phyloP scores from a whole-genome alignment of 2,113 vertebrate species.

The Poeciliopsis turrubarensis region DNA sequence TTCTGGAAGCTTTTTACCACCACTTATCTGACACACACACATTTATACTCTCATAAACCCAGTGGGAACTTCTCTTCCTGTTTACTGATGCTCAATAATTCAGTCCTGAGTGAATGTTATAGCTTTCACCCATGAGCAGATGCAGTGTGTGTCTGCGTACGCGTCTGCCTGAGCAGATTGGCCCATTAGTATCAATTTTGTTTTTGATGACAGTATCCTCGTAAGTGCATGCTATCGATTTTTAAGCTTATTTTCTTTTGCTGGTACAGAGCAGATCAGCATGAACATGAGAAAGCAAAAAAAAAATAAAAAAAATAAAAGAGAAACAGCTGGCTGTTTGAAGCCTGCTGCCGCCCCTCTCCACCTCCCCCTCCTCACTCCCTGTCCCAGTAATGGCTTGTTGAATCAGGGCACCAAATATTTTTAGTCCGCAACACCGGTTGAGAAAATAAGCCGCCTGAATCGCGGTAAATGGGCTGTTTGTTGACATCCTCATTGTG shows the following conservation, averaged over 20 bases:
- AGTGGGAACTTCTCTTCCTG: conserved; percentile 66
- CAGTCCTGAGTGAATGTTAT: conserved; percentile 63
- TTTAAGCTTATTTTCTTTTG: conserved; percentile 39
- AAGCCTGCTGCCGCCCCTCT: not conserved
- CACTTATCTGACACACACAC: conserved; percentile 14
- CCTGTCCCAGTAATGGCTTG: conserved; percentile 31
- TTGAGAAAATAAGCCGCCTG: conserved; percentile 20
- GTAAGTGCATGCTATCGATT: conserved; percentile 74
- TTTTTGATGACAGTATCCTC: conserved; percentile 60
- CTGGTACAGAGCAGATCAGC: conserved; percentile 45
- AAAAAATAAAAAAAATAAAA: not conserved
- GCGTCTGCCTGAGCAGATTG: conserved; percentile 22
- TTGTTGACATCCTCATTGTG: conserved; percentile 26
- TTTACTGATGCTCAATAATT: conserved; percentile 74
- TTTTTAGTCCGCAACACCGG: conserved; percentile 48
- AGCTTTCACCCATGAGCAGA: conserved; percentile 51
- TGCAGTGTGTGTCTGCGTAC: conserved; percentile 21
- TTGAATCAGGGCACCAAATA: conserved; percentile 63
- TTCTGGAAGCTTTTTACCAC: conserved; percentile 20
- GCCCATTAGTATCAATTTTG: conserved; percentile 73
- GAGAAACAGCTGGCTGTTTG: conserved; percentile 17
- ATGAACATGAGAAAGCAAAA: conserved; percentile 25
- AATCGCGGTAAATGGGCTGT: conserved; percentile 18
- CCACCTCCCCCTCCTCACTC: not conserved
- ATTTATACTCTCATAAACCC: conserved; percentile 9